phyloP scores from a whole-genome alignment of 2,797 vertebrate genomes.

The Sparidentex hasta region DNA sequence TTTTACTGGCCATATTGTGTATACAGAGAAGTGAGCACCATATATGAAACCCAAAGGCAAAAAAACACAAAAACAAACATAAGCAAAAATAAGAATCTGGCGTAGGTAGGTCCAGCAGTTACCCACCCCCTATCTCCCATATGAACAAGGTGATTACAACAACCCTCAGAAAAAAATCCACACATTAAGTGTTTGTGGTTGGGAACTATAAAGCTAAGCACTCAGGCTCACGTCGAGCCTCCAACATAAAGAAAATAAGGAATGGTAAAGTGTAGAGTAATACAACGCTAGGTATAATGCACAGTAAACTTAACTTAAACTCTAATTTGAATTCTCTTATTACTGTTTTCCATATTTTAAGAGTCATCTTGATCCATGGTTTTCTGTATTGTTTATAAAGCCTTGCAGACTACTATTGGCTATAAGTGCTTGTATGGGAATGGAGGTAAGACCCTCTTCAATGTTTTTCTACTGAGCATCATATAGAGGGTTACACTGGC shows the following conservation, averaged over 20 bases:
- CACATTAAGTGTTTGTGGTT: constrained; percentile 11
- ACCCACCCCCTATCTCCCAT: background rate
- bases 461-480: too few relatives aligned
- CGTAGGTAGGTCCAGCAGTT: background rate
- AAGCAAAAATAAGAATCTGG: background rate
- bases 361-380: too few relatives aligned
- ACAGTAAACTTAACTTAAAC: background rate
- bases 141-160: background rate
- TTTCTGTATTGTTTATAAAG: too few relatives aligned
- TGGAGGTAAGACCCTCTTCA: too few relatives aligned
- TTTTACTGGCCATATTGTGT: background rate
- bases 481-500: too few relatives aligned
- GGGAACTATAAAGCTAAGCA: background rate
- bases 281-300: background rate
- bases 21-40: background rate
- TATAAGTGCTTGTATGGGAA: too few relatives aligned
- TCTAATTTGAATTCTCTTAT: too few relatives aligned
- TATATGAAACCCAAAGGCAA: background rate
- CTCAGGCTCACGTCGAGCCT: background rate
- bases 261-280: background rate
- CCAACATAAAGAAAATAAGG: background rate
- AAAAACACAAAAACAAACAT: background rate
- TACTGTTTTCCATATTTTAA: too few relatives aligned
- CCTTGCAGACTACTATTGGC: too few relatives aligned
- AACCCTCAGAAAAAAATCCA: constrained; percentile 11